These are phyloP conservation scores for Acronicta psi DNA, from an alignment of 2,888 invertebrate genomes.

Conservation along the genomic window DNA sequence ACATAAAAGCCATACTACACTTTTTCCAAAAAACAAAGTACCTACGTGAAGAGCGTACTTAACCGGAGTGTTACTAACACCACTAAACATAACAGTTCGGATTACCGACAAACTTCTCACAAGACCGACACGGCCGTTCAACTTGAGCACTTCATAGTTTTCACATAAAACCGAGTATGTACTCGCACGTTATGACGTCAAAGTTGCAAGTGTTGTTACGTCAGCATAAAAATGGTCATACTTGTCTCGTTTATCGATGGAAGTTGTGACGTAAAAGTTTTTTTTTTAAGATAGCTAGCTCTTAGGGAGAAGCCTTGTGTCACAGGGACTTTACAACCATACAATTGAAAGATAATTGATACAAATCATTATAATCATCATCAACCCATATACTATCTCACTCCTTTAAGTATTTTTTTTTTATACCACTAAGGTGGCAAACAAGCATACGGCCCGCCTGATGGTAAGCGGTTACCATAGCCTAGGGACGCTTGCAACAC, in stretches of 20 bases:
- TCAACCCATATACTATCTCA: too few species aligned
- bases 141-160: constrained; percentile 54
- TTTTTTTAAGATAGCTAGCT: not conserved
- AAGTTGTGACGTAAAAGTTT: not conserved
- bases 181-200: constrained; percentile 15
- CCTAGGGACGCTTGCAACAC: too few species aligned
- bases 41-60: constrained; percentile 6
- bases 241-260: not conserved
- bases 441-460: too few species aligned
- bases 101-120: constrained; percentile 35
- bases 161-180: constrained; percentile 45
- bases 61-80: constrained; percentile 24
- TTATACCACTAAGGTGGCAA: too few species aligned
- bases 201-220: constrained; percentile 38
- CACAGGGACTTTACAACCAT: too few species aligned
- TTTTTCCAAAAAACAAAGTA: not conserved
- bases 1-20: not conserved
- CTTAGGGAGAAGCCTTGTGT: too few species aligned
- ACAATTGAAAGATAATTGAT: too few species aligned
- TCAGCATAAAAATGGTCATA: constrained; percentile 1
- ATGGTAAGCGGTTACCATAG: too few species aligned
- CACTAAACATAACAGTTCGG: constrained; percentile 29
- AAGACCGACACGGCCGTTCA: constrained; percentile 26
- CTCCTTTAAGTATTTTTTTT: too few species aligned
- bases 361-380: too few species aligned